Percentiles rank a stretch among this genome's conserved stretches.
Conservation (phyloP, 2,888 invertebrate species). For the Eupithecia insigniata region DNA sequence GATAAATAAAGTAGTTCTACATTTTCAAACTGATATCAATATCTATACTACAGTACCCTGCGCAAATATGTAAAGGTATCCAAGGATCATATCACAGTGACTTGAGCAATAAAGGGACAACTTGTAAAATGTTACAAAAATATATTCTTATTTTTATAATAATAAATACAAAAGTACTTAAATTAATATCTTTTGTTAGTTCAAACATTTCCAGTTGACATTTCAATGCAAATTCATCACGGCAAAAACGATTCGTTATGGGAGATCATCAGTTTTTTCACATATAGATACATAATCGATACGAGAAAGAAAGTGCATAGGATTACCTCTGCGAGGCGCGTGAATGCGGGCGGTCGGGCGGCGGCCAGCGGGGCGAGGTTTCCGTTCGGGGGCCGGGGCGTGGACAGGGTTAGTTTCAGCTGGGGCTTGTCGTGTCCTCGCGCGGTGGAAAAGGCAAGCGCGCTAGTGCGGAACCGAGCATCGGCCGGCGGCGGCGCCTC, state of each 20-base stretch:
- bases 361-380: constrained; percentile 47
- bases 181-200: constrained; percentile 59
- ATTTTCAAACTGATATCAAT: neutral
- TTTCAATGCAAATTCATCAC: constrained; percentile 52
- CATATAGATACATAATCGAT: constrained; percentile 67
- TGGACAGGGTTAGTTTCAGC: constrained; percentile 67
- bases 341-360: constrained; percentile 36
- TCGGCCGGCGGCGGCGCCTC: constrained; percentile 49
- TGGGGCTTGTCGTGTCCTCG: constrained; percentile 66
- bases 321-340: constrained; percentile 68
- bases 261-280: constrained; percentile 57
- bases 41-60: neutral
- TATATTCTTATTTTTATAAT: constrained; percentile 49
- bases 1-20: neutral
- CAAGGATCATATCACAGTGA: constrained; percentile 4
- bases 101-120: constrained; percentile 58
- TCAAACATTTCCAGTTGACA: constrained; percentile 61
- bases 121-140: constrained; percentile 58
- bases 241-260: neutral
- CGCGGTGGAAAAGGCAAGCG: constrained; percentile 74
- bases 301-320: constrained; percentile 74
- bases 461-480: constrained; percentile 71
- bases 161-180: constrained; percentile 34
- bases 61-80: neutral
- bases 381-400: constrained; percentile 52